Base-by-base conservation (phyloP, 1,140 invertebrate species). In the Drosophila ficusphila region DNA sequence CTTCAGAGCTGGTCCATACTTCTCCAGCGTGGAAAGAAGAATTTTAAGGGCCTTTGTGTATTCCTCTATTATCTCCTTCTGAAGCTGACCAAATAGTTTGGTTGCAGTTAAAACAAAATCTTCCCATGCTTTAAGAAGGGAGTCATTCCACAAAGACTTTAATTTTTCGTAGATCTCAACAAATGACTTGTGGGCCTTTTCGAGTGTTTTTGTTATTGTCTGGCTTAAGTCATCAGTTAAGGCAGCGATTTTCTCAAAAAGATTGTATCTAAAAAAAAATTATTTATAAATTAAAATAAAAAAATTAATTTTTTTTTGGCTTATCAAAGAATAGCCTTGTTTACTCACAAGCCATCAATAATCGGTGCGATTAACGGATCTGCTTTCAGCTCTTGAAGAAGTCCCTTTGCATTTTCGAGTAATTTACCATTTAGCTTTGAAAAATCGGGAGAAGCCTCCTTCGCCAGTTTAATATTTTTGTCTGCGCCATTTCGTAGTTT, bases 301-400 rank as follows among this genome's bases (percentile, higher is more conserved):
- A n/a, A 42, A 25, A n/a, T 14, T n/a, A 6, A 44, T 6, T 31
- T 9, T 48, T 16, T 18, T 23, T 18, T 16, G 19, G 18, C 23
- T 11, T 5, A 11, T 18, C 41, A 3, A 21, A 14, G 0, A 4
- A 41, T 27, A 46, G 5, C 23, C 1, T 9, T 46, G 2, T 41
- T n/a, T 56, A 72, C 89, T 86, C 76, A 90, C 89, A 95, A 78
- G n/a, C 92, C 91, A 29, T 94, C 93, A n/a, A 93, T 92, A 11
- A 95, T 92, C 58, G 95, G 93, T 74, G 95, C 93, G 25, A 96
- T 73, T 1, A 93, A 92, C 52, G 95, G 93, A 76, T 96, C 95
- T 18, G 92, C 92, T 19, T 93, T 89, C 0, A 96, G 89, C 76
- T 96, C 96, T 4, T 94, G 90, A 31, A 93, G 92, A 2, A 96